Conservation (phyloP, 2,888 invertebrate genomes). For the Julus scandinavius region DNA sequence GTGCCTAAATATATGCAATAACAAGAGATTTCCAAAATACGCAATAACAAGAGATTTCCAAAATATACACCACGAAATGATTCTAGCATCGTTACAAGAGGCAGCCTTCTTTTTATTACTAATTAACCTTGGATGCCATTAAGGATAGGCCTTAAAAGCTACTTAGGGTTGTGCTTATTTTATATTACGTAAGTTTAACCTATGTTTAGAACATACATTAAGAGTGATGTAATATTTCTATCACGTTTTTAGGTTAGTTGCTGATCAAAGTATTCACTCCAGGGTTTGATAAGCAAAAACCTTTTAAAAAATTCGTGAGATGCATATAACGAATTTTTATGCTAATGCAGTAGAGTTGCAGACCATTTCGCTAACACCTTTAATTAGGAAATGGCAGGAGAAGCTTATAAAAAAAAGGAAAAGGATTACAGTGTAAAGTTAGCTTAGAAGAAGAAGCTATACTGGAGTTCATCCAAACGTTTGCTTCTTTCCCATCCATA, state of each 20-base stretch:
- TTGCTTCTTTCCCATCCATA: background rate
- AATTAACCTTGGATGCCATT: background rate
- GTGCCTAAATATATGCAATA: too few species aligned
- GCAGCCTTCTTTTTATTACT: background rate
- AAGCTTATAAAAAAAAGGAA: background rate
- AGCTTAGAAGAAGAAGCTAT: background rate
- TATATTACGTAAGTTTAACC: background rate
- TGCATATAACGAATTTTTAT: background rate
- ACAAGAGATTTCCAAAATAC: too few species aligned
- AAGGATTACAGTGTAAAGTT: background rate
- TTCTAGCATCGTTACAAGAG: too few species aligned
- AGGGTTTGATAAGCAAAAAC: background rate
- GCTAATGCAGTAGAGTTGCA: background rate
- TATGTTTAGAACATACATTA: background rate
- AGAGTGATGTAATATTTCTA: background rate
- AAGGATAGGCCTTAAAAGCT: background rate
- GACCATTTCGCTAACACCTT: conserved; percentile 4
- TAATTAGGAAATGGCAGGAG: background rate
- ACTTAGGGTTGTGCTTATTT: background rate
- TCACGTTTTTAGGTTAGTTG: background rate
- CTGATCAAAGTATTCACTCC: background rate
- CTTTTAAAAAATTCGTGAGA: background rate
- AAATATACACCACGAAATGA: too few species aligned
- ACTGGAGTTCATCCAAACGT: background rate
- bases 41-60: too few species aligned